Percentiles rank a stretch among this genome's conserved stretches.
Conservation (phyloP, 2,888 invertebrate genomes). For the Folsomia candida region DNA sequence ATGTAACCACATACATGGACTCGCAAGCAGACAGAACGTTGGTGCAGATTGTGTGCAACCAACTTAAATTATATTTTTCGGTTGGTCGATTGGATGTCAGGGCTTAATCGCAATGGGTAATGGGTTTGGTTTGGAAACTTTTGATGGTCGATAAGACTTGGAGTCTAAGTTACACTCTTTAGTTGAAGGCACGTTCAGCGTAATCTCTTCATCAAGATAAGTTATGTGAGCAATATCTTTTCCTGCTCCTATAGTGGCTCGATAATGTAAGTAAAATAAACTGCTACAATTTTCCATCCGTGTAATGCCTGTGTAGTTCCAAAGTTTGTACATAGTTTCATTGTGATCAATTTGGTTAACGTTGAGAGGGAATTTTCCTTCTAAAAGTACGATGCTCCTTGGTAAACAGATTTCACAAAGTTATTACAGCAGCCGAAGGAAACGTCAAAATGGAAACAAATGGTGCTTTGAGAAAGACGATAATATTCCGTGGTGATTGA, state of each 20-base stretch:
- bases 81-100: constrained; percentile 19
- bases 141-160: constrained; percentile 8
- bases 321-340: too few relatives aligned
- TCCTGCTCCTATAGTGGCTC: constrained; percentile 6
- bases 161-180: constrained; percentile 7
- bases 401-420: not conserved
- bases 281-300: not conserved
- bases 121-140: constrained; percentile 12
- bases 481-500: not conserved
- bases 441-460: not conserved
- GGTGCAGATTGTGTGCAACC: too few relatives aligned
- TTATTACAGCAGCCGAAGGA: not conserved
- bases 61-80: constrained; percentile 19
- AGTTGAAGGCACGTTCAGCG: constrained; percentile 7
- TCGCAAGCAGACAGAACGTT: too few relatives aligned
- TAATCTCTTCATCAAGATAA: constrained; percentile 16
- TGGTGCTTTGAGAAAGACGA: not conserved
- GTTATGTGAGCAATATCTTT: constrained; percentile 16
- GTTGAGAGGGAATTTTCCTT: not conserved
- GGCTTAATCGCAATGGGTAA: constrained; percentile 16
- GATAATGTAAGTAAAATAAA: not conserved
- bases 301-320: too few relatives aligned
- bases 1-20: too few relatives aligned
- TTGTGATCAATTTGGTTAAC: too few relatives aligned
- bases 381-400: not conserved